Base-by-base conservation (phyloP, 2,888 invertebrate species). In the Ischnura elegans region DNA sequence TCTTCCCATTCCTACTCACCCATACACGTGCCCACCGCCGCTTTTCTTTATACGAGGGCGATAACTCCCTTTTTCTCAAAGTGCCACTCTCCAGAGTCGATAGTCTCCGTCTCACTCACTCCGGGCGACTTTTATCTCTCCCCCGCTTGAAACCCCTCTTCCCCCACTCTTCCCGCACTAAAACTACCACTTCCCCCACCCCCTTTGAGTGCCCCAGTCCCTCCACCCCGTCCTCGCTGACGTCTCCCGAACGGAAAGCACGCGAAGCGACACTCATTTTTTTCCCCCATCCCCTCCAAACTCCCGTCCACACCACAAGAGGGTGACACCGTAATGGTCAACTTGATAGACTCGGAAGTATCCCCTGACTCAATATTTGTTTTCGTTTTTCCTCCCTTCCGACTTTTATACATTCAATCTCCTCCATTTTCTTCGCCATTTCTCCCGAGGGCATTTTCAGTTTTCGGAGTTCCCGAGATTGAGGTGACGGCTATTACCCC, bases 51-150 rank as follows among this genome's bases (percentile, higher is more conserved):
- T 61, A 90, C 43, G 90, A 45, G 25, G 90, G 66, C 43, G 90
- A 90, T 90, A 90, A 90, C 90, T 90, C 90, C 76, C 90, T 90
- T 51, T 61, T 90, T 66, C n/a, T n/a, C 66, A 66, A 90, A 90
- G 90, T 61, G 90, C 55, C 61, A 61, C 90, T 90, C 90, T 43
- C 55, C 55, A 66, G n/a, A 61, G 61, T 90, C 90, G 90, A 90
- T 90, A 90, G 61, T 66, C 90, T n/a, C 66, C 90, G n/a, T n/a
- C n/a, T n/a, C 90, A 43, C 61, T 90, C 90, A 61, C 90, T 90
- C 66, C 55, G 19, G 61, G 43, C 43, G 16, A 51, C 55, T 55
- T 45, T 87, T 51, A 25, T 87, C 87, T 10, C 8, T 87, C 55
- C 87, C 8, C 47, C 87, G 29, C 87, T 29, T 47, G 87, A 4